Percentiles rank a stretch among this genome's conserved stretches.
These are phyloP conservation scores for Nyctibius bracteatus DNA, from an alignment of 2,113 vertebrate genomes.

Conservation along the genomic window DNA sequence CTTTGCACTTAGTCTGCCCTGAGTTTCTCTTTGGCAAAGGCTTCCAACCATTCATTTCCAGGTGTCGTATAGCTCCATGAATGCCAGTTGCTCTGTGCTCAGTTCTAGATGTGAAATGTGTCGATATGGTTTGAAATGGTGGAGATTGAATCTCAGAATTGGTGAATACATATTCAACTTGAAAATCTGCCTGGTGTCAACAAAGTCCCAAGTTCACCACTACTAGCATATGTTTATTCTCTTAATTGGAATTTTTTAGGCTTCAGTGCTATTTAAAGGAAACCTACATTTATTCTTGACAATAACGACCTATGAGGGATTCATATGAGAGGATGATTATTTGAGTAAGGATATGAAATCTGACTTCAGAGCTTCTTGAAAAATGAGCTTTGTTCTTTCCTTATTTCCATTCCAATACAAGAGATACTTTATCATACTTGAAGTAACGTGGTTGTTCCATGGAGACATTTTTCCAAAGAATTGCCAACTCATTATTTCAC, in stretches of 20 bases:
- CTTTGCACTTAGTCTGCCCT: background rate
- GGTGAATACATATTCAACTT: background rate
- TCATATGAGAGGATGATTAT: background rate
- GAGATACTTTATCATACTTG: background rate
- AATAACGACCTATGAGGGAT: background rate
- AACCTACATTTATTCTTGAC: background rate
- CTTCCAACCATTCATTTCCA: background rate
- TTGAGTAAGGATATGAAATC: background rate
- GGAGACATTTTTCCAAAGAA: background rate
- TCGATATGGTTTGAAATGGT: background rate
- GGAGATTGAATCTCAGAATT: background rate
- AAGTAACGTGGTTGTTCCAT: background rate
- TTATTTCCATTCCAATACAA: background rate
- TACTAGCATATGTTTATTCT: background rate
- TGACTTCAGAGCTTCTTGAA: background rate
- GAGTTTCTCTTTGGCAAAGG: background rate
- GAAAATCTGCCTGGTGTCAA: background rate
- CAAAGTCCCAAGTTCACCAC: background rate
- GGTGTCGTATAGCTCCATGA: fast-evolving
- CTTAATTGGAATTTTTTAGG: background rate
- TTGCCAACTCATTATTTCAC: conserved; percentile 5
- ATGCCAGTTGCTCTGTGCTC: background rate
- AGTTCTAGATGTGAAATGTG: background rate
- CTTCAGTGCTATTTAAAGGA: background rate
- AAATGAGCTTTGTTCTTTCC: background rate